These are phyloP conservation scores for Protonemura montana DNA, from an alignment of 2,888 invertebrate species.

Conservation along the genomic window DNA sequence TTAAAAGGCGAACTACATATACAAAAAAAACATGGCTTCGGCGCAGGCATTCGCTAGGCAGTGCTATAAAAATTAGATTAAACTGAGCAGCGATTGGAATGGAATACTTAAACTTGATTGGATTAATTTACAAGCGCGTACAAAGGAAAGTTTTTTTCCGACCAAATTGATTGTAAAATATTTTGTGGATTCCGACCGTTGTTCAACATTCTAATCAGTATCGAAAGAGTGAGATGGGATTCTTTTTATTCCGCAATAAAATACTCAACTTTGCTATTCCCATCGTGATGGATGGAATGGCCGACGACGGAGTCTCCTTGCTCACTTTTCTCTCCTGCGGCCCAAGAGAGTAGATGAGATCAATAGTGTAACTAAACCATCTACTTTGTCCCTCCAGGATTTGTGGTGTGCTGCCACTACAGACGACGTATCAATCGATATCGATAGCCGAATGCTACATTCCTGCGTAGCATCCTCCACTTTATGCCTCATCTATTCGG, in stretches of 20 bases:
- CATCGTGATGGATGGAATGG: conserved; percentile 7
- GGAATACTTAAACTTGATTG: conserved; percentile 22
- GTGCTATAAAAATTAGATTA: neutral
- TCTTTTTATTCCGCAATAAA: neutral
- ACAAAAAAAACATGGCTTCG: conserved; percentile 18
- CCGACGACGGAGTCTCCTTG: neutral
- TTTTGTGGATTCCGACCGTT: neutral
- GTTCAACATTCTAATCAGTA: neutral
- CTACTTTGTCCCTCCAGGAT: conserved; percentile 34
- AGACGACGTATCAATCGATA: conserved; percentile 34
- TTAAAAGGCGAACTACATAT: conserved; percentile 13
- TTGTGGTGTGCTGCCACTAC: conserved; percentile 32
- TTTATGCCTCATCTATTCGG: neutral
- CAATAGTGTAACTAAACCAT: conserved; percentile 35
- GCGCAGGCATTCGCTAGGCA: neutral
- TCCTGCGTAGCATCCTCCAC: conserved; percentile 22
- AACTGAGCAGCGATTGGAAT: conserved; percentile 10
- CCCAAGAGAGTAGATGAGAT: conserved; percentile 24
- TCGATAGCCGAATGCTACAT: conserved; percentile 30
- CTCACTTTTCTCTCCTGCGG: neutral
- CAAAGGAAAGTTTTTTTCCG: conserved; percentile 8
- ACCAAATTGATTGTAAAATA: neutral
- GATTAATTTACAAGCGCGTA: conserved; percentile 23
- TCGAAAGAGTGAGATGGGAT: neutral
- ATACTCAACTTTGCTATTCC: neutral